Conservation (phyloP, 2,113 vertebrate genomes). For the Tragelaphus buxtoni region DNA sequence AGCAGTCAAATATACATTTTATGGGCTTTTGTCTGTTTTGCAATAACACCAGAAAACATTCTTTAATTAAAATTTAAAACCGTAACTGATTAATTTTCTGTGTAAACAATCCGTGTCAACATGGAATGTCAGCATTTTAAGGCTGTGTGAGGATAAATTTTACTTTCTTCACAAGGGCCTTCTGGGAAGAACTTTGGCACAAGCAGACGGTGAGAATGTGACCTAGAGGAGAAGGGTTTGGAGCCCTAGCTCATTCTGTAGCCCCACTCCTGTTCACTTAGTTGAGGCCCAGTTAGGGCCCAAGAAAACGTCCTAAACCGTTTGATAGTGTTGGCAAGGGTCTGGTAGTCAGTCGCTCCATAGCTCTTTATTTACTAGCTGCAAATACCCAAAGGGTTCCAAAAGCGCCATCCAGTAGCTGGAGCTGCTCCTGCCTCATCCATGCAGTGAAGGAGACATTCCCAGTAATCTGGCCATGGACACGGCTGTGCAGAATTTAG, state of each 20-base stretch:
- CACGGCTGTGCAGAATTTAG: neutral
- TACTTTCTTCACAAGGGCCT: conserved; percentile 50
- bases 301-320: conserved; percentile 47
- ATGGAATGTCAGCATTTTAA: conserved; percentile 84
- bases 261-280: neutral
- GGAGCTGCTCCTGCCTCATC: rapidly evolving
- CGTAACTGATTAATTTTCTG: conserved; percentile 88
- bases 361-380: conserved; percentile 52
- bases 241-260: conserved; percentile 57
- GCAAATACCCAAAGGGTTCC: conserved; percentile 6
- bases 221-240: conserved; percentile 59
- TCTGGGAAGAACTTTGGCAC: conserved; percentile 56
- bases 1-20: conserved; percentile 85
- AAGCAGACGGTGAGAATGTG: conserved; percentile 55
- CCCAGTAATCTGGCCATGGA: neutral
- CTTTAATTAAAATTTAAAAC: conserved; percentile 90
- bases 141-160: conserved; percentile 76
- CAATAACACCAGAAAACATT: conserved; percentile 85
- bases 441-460: rapidly evolving
- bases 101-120: conserved; percentile 84
- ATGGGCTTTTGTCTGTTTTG: conserved; percentile 86
- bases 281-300: conserved; percentile 17
- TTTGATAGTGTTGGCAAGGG: conserved; percentile 49
- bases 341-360: rapidly evolving
- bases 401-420: neutral